Conservation (phyloP, 37 sponge, comb jelly and placozoan genomes). For the Chondrilla cf. caribensis region DNA sequence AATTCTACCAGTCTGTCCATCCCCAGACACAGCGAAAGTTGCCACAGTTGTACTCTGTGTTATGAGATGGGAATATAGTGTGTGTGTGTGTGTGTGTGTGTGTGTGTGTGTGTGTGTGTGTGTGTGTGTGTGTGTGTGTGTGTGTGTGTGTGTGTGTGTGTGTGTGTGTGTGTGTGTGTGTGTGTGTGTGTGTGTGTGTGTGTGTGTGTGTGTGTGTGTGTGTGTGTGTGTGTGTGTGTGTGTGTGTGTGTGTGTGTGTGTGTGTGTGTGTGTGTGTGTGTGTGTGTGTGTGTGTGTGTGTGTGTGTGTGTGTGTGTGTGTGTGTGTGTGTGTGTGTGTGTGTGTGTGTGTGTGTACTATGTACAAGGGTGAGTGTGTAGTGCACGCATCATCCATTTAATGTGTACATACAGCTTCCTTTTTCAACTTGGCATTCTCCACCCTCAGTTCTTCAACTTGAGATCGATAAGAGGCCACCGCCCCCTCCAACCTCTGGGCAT, state of each 20-base stretch:
- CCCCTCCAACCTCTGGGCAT: slow-evolving; percentile 49
- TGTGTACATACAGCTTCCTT: background rate
- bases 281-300: background rate
- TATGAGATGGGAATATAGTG: too few species aligned
- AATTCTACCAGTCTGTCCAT: background rate
- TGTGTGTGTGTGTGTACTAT: background rate
- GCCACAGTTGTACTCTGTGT: too few species aligned
- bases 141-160: background rate
- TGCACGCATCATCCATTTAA: too few species aligned
- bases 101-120: slow-evolving; percentile 1
- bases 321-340: too few species aligned
- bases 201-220: background rate
- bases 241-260: too few species aligned
- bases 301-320: background rate
- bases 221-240: background rate
- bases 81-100: too few species aligned
- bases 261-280: slow-evolving; percentile 1
- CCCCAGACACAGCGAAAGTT: background rate
- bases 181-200: background rate
- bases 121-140: background rate
- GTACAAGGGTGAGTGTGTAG: background rate
- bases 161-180: too few species aligned
- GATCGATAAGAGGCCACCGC: slow-evolving; percentile 2
- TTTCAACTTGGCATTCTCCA: background rate
- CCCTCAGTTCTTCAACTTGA: slow-evolving; percentile 4